A percentile compares a stretch with the other conserved stretches of the same genome.
Conservation (phyloP, 30 jellyfish, hydroid and myxozoan species). For the Aurelia aurita complex sp. Pacific region DNA sequence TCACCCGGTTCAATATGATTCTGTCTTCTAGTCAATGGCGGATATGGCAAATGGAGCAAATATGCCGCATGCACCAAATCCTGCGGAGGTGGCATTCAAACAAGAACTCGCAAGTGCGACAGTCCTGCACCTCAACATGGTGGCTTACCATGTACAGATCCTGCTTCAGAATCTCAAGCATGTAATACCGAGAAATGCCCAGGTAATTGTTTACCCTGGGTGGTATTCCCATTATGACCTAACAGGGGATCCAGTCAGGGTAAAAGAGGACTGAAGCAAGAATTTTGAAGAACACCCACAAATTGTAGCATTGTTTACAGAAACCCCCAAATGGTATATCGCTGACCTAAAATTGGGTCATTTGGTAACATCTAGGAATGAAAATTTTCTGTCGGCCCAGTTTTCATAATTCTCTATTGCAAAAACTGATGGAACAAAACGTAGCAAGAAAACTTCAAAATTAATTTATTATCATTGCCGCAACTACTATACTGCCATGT, state of each 20-base stretch:
- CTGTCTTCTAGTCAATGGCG: slow-evolving; percentile 3
- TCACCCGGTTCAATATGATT: too few species aligned
- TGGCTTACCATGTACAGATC: slow-evolving; percentile 48
- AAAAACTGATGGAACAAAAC: not conserved
- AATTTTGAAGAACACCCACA: too few species aligned
- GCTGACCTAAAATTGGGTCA: too few species aligned
- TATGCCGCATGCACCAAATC: slow-evolving; percentile 39
- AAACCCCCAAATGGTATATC: too few species aligned
- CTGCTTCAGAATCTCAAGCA: slow-evolving; percentile 2
- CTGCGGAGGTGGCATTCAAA: slow-evolving; percentile 64
- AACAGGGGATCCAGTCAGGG: too few species aligned
- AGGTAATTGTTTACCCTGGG: slow-evolving; percentile 20
- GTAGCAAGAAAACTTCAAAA: slow-evolving; percentile 5
- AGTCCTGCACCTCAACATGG: slow-evolving; percentile 47
- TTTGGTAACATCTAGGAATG: too few species aligned
- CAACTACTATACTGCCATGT: too few species aligned
- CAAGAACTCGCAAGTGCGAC: slow-evolving; percentile 40
- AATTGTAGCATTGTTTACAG: too few species aligned
- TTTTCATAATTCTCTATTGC: not conserved
- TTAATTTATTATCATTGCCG: too few species aligned
- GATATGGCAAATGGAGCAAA: slow-evolving; percentile 22
- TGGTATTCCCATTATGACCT: too few species aligned
- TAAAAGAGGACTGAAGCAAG: too few species aligned
- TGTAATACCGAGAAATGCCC: slow-evolving; percentile 59
- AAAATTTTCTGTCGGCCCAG: not conserved